phyloP scores from a whole-genome alignment of 2,888 invertebrate genomes.

The Erebia aethiops region DNA sequence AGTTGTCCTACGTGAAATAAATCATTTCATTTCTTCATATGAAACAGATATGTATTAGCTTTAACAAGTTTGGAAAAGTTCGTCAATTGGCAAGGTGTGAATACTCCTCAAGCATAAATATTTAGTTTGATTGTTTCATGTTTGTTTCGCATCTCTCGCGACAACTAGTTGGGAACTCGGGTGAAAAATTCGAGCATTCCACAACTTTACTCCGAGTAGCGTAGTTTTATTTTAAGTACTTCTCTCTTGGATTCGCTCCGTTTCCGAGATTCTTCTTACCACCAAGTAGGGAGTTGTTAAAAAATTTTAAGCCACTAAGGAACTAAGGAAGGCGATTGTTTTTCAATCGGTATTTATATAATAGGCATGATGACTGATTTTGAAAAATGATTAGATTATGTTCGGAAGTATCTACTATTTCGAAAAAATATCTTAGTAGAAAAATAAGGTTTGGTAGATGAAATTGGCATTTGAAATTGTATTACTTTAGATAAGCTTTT shows the following conservation, averaged over 20 bases:
- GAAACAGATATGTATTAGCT: neutral
- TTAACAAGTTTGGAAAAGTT: conserved; percentile 9
- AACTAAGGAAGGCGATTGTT: no score
- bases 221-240: conserved; percentile 40
- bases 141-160: conserved; percentile 28
- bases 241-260: conserved; percentile 38
- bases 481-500: no score
- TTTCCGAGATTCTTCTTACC: conserved; percentile 33
- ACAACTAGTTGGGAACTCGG: conserved; percentile 26
- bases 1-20: no score
- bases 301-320: conserved; percentile 2
- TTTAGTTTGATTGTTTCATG: conserved; percentile 33
- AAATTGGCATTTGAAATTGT: no score
- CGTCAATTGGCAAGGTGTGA: conserved; percentile 29
- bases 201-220: conserved; percentile 36
- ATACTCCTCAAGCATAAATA: conserved; percentile 27
- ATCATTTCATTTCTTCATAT: no score
- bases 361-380: no score
- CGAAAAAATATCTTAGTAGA: no score
- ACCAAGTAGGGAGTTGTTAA: conserved; percentile 7
- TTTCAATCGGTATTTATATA: no score
- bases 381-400: no score
- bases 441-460: no score
- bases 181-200: conserved; percentile 31
- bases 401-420: no score